Evolutionary conservation across 2,113 vertebrate genomes (phyloP).

Genomic region (Pedionomus torquatus): DNA sequence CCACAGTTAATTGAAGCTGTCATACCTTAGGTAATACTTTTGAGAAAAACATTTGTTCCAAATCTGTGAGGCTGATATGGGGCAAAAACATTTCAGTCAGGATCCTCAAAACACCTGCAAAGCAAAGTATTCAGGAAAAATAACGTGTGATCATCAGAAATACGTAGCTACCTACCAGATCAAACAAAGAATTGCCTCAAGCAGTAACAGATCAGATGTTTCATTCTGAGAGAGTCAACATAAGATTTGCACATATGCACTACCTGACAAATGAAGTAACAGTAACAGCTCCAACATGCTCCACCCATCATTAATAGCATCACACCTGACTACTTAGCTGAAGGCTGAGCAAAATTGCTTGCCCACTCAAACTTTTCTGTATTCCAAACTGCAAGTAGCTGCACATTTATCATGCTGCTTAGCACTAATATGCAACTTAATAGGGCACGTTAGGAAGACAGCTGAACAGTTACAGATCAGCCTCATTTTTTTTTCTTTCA

Average conservation of each 20-base stretch:
- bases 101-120: conserved; percentile 86
- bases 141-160: neutral
- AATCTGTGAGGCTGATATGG: conserved; percentile 81
- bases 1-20: neutral
- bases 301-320: neutral
- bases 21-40: conserved; percentile 90
- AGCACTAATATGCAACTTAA: neutral
- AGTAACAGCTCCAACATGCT: neutral
- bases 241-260: neutral
- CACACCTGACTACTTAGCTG: neutral
- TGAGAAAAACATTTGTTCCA: conserved; percentile 87
- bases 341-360: neutral
- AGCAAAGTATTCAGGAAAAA: conserved; percentile 16
- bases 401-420: neutral
- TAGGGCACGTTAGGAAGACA: neutral
- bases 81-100: conserved; percentile 92
- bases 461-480: neutral
- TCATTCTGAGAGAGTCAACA: neutral
- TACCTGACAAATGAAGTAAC: neutral
- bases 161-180: neutral
- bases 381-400: neutral
- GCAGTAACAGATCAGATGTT: neutral
- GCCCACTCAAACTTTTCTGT: neutral
- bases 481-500: neutral
- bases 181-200: neutral